Evolutionary conservation across 2,797 vertebrate species (phyloP).

Genomic region (Paedocypris micromegethes): DNA sequence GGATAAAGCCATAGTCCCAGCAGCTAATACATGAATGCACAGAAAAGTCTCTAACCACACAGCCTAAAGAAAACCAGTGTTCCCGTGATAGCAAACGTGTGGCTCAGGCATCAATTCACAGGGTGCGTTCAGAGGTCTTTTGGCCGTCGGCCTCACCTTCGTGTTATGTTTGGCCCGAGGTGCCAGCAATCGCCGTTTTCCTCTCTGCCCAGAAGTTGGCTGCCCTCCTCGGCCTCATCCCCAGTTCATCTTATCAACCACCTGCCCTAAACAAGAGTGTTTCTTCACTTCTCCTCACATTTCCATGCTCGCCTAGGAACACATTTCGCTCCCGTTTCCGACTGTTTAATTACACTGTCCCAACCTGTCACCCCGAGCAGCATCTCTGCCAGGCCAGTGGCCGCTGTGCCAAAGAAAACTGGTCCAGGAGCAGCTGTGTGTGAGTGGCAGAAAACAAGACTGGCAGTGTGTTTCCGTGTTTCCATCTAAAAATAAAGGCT

Average conservation of each 20-base stretch:
- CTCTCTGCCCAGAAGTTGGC: constrained; percentile 35
- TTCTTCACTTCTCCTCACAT: constrained; percentile 11
- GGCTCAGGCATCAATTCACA: constrained; percentile 38
- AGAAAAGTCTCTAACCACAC: constrained; percentile 31
- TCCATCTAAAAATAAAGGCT: constrained; percentile 38
- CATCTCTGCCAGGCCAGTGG: constrained; percentile 16
- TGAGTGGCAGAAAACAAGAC: constrained; percentile 21
- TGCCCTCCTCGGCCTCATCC: constrained; percentile 29
- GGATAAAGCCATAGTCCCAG: constrained; percentile 34
- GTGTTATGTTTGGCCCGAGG: constrained; percentile 44
- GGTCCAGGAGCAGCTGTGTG: constrained; percentile 38
- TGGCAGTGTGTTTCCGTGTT: constrained; percentile 5
- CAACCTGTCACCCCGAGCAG: constrained; percentile 31
- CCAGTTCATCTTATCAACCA: constrained; percentile 51
- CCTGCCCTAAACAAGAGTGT: constrained; percentile 39
- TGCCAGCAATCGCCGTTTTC: constrained; percentile 16
- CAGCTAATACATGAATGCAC: constrained; percentile 41
- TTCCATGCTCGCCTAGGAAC: neutral
- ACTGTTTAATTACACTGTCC: constrained; percentile 41
- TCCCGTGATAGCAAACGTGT: constrained; percentile 17
- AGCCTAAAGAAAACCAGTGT: constrained; percentile 23
- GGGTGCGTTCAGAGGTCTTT: constrained; percentile 30
- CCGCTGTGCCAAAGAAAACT: constrained; percentile 41
- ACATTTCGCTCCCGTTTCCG: constrained; percentile 12
- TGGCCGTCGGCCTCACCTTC: constrained; percentile 30